These are phyloP conservation scores for Amphiduros pacificus DNA, from an alignment of 2,888 invertebrate genomes.

Conservation along the genomic window DNA sequence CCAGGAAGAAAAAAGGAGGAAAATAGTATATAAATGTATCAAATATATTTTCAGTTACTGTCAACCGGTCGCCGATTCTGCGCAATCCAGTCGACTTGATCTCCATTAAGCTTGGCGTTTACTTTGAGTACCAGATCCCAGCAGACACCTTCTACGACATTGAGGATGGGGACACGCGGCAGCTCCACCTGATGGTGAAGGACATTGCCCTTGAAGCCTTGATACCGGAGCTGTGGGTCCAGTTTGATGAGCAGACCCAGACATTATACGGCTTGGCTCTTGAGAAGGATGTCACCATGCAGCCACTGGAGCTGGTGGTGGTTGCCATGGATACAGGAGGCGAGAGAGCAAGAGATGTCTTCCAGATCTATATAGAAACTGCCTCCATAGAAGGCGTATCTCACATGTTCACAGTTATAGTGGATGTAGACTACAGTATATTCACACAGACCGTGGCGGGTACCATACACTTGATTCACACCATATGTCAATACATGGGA, in stretches of 20 bases:
- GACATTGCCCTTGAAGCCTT: slow-evolving; percentile 29
- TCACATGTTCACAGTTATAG: slow-evolving; percentile 30
- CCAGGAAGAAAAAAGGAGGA: no score
- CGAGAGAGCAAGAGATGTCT: slow-evolving; percentile 21
- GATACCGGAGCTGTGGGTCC: slow-evolving; percentile 38
- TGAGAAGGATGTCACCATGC: slow-evolving; percentile 25
- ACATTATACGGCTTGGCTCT: slow-evolving; percentile 40
- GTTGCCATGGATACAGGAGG: slow-evolving; percentile 31
- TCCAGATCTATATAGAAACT: slow-evolving; percentile 28
- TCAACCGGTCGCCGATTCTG: no score
- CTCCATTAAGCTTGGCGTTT: no score
- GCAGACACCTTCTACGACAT: slow-evolving; percentile 38
- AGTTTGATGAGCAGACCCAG: slow-evolving; percentile 36
- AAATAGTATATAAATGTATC: no score
- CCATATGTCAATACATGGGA: slow-evolving; percentile 25
- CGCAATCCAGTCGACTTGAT: no score
- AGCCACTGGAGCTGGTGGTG: slow-evolving; percentile 26
- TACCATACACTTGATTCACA: slow-evolving; percentile 25
- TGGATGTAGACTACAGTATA: slow-evolving; percentile 28
- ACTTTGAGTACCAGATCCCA: slow-evolving; percentile 36
- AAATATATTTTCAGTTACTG: no score
- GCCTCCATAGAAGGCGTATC: slow-evolving; percentile 21
- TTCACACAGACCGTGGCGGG: slow-evolving; percentile 29
- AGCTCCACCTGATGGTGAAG: slow-evolving; percentile 34
- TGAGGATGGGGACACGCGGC: slow-evolving; percentile 42